Evolutionary conservation across 2,797 vertebrate genomes (phyloP).

Genomic region (Lagorchestes hirsutus): DNA sequence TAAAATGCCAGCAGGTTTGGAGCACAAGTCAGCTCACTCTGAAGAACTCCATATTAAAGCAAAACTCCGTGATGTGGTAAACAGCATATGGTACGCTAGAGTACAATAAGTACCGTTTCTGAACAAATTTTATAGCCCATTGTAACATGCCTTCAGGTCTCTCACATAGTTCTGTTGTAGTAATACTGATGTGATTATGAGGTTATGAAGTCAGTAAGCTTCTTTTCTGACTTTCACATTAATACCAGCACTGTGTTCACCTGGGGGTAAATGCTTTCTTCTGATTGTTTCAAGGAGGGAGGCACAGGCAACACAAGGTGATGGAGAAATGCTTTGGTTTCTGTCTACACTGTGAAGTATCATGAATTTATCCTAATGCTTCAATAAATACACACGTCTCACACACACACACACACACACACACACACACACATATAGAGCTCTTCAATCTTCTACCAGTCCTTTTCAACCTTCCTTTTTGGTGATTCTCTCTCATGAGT

Average conservation of each 20-base stretch:
- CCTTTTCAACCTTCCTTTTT: slow-evolving; percentile 11
- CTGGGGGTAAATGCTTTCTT: neutral
- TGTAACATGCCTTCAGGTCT: neutral
- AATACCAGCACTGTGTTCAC: neutral
- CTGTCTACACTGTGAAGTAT: neutral
- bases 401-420: neutral
- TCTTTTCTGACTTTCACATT: neutral
- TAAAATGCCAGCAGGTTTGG: neutral
- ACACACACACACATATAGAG: neutral
- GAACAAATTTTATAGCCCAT: neutral
- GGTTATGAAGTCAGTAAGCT: slow-evolving; percentile 29
- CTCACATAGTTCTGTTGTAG: neutral
- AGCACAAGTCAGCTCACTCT: neutral
- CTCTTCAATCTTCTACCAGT: slow-evolving; percentile 20
- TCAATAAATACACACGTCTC: neutral
- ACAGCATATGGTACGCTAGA: neutral
- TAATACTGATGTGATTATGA: neutral
- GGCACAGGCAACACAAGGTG: neutral
- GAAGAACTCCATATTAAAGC: neutral
- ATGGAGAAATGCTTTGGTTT: neutral
- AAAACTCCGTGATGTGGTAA: neutral
- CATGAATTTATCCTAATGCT: neutral
- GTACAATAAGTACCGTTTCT: neutral
- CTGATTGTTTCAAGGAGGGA: slow-evolving; percentile 15
- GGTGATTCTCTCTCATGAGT: neutral